Evolutionary conservation across 2,113 vertebrate genomes (phyloP).

Genomic region (Xerus inauris): DNA sequence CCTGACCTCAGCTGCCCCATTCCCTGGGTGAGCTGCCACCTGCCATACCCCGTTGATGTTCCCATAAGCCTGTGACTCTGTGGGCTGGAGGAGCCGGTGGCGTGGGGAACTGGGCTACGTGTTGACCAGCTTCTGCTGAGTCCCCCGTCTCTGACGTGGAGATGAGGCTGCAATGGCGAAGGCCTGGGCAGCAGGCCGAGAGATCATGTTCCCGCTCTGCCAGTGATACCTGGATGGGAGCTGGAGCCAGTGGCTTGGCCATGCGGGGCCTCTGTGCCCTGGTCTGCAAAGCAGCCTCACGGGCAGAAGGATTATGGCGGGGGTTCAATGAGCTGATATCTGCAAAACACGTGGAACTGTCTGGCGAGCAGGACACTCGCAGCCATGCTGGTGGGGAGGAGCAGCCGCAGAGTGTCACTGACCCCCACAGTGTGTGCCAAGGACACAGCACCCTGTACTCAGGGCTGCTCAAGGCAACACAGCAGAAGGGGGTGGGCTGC

Average conservation of each 20-base stretch:
- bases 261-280: background rate
- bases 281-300: background rate
- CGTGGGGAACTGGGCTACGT: background rate
- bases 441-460: too few species aligned
- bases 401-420: background rate
- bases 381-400: background rate
- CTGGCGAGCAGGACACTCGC: background rate
- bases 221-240: background rate
- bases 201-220: background rate
- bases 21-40: background rate
- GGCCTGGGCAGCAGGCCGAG: background rate
- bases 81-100: background rate
- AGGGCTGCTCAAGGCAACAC: background rate
- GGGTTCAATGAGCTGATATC: background rate
- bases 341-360: background rate
- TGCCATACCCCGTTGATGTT: background rate
- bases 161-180: background rate
- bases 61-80: background rate
- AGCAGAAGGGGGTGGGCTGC: rapidly evolving
- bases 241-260: background rate
- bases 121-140: background rate
- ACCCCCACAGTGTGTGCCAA: too few species aligned
- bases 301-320: rapidly evolving
- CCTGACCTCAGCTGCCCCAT: background rate
- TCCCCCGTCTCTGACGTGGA: background rate